These are phyloP conservation scores for Apamea crenata DNA, from an alignment of 2,888 invertebrate species.

Conservation along the genomic window DNA sequence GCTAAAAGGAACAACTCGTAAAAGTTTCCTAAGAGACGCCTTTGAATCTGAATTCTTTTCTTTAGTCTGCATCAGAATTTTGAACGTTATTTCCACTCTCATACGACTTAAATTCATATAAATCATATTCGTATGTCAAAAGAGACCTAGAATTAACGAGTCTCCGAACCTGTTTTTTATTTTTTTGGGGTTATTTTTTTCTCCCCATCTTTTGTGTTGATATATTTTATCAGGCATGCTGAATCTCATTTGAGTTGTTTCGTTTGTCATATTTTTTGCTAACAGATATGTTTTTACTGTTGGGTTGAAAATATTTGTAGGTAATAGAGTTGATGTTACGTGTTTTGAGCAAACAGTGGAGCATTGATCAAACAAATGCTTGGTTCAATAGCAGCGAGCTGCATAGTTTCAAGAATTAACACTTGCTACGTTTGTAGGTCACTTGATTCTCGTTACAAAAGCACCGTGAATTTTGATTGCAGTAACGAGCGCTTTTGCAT, in stretches of 20 bases:
- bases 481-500: conserved; percentile 50
- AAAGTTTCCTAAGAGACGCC: conserved; percentile 60
- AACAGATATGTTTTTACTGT: conserved; percentile 28
- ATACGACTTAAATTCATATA: conserved; percentile 63
- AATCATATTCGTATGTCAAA: conserved; percentile 57
- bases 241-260: conserved; percentile 57
- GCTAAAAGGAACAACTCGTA: conserved; percentile 60
- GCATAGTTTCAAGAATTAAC: conserved; percentile 76
- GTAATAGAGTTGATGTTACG: conserved; percentile 17
- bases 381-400: conserved; percentile 69
- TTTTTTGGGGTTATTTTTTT: conserved; percentile 55
- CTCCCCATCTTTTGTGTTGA: conserved; percentile 56
- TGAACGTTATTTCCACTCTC: conserved; percentile 59
- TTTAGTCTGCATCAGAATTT: conserved; percentile 53
- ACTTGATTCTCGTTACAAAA: conserved; percentile 52
- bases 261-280: conserved; percentile 41
- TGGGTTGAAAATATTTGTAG: conserved; percentile 19
- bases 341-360: conserved; percentile 48
- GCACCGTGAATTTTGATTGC: conserved; percentile 49
- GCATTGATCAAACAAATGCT: conserved; percentile 65
- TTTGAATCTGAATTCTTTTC: conserved; percentile 59
- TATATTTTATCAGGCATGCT: conserved; percentile 58
- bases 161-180: conserved; percentile 59
- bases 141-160: conserved; percentile 70
- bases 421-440: conserved; percentile 52